A percentile compares a stretch with the other conserved stretches of the same genome.
phyloP scores from a whole-genome alignment of 2,797 vertebrate species.

The Spinus pinus region DNA sequence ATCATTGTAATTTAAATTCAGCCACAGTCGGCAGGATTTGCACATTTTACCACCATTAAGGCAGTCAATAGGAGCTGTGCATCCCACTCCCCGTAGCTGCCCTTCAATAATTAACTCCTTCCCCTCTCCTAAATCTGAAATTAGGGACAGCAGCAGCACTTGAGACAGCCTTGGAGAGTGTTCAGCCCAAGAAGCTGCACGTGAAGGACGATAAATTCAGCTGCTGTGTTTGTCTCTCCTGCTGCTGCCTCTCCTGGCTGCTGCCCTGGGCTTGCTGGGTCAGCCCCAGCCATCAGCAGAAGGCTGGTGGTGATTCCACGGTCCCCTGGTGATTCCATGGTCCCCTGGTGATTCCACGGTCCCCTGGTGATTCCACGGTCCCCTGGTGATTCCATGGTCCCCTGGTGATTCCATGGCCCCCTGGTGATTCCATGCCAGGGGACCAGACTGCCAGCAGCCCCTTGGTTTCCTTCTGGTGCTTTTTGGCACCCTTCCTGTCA shows the following conservation, averaged over 20 bases:
- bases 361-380: too few relatives aligned
- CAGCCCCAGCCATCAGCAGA: background rate
- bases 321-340: background rate
- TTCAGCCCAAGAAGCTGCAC: background rate
- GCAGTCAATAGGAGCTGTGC: constrained; percentile 14
- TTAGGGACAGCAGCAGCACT: background rate
- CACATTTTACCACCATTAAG: constrained; percentile 42
- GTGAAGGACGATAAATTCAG: background rate
- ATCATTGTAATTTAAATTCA: constrained; percentile 56
- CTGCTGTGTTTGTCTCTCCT: background rate
- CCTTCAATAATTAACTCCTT: constrained; percentile 38
- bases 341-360: background rate
- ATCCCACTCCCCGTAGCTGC: background rate
- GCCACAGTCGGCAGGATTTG: constrained; percentile 37
- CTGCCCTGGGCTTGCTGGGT: background rate
- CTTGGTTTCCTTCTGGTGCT: background rate
- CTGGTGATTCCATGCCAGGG: background rate
- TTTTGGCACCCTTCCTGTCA: background rate
- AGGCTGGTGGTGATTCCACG: background rate
- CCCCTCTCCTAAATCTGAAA: background rate
- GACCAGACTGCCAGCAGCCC: background rate
- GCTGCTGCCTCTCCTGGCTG: background rate
- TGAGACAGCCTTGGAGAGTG: background rate
- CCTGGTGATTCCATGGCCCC: background rate
- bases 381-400: too few relatives aligned